Percentiles rank a stretch among this genome's conserved stretches.
These are phyloP conservation scores for Saccopteryx leptura DNA, from an alignment of 2,113 vertebrate genomes.

Conservation along the genomic window DNA sequence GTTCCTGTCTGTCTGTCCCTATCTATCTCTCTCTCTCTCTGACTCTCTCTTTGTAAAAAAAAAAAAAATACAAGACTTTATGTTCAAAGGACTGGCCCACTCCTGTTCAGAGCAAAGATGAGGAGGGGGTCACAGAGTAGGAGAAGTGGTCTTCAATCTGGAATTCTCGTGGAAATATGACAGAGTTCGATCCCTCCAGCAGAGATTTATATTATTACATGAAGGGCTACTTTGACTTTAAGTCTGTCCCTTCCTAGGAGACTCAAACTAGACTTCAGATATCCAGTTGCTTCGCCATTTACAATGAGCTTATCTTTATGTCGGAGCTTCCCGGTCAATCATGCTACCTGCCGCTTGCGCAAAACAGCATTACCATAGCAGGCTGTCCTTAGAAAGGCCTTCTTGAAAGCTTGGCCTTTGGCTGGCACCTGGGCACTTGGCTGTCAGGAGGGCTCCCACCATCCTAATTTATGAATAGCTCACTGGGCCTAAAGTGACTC, in stretches of 20 bases:
- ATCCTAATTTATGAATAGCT: neutral
- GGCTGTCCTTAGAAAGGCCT: neutral
- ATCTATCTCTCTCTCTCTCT: no score
- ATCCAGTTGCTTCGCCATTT: neutral
- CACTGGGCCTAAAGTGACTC: neutral
- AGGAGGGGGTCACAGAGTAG: no score
- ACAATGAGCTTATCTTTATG: neutral
- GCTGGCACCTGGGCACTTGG: neutral
- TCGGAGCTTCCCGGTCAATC: neutral
- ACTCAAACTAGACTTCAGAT: slow-evolving; percentile 1
- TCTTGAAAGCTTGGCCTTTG: neutral
- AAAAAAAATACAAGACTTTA: neutral
- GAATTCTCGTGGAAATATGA: neutral
- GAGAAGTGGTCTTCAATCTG: neutral
- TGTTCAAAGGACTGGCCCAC: neutral
- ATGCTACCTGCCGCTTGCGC: neutral
- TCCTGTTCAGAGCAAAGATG: neutral
- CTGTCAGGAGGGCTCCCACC: neutral
- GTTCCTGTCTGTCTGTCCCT: no score
- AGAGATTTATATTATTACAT: neutral
- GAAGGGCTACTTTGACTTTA: neutral
- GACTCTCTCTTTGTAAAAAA: no score
- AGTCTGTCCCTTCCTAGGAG: neutral
- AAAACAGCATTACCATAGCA: neutral
- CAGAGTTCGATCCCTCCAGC: neutral